Conservation (phyloP, 2,797 vertebrate genomes). For the Babyrousa celebensis region DNA sequence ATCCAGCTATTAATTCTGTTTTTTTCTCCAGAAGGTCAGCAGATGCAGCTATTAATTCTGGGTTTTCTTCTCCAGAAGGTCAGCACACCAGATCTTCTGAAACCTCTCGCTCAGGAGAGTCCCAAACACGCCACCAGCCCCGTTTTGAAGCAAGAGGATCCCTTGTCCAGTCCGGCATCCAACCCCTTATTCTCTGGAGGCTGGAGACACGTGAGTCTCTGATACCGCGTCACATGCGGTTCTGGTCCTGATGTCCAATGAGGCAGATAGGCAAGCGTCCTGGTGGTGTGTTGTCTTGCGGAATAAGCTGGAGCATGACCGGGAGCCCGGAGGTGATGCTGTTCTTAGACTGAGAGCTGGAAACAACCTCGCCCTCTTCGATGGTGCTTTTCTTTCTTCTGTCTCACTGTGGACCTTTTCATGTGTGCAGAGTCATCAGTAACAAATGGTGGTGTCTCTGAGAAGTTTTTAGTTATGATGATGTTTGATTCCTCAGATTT, state of each 20-base stretch:
- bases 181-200: constrained; percentile 86
- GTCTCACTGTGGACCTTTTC: neutral
- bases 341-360: neutral
- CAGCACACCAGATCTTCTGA: constrained; percentile 92
- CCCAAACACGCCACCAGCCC: constrained; percentile 60
- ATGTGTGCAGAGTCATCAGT: neutral
- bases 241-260: accelerated
- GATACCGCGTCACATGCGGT: neutral
- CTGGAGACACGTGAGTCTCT: constrained; percentile 89
- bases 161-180: constrained; percentile 60
- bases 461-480: neutral
- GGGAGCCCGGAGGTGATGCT: neutral
- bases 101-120: constrained; percentile 88
- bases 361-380: neutral
- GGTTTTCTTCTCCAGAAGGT: constrained; percentile 89
- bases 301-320: accelerated
- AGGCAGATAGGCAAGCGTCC: accelerated
- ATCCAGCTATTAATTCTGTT: neutral
- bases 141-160: constrained; percentile 69
- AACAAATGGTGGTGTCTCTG: neutral
- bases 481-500: neutral
- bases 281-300: neutral
- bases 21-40: constrained; percentile 91
- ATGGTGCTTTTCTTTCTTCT: neutral
- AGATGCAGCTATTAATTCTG: neutral